Percentiles rank a stretch among this genome's conserved stretches.
Conservation (phyloP, 2,113 vertebrate species). For the Ptilorrhoa leucosticta region DNA sequence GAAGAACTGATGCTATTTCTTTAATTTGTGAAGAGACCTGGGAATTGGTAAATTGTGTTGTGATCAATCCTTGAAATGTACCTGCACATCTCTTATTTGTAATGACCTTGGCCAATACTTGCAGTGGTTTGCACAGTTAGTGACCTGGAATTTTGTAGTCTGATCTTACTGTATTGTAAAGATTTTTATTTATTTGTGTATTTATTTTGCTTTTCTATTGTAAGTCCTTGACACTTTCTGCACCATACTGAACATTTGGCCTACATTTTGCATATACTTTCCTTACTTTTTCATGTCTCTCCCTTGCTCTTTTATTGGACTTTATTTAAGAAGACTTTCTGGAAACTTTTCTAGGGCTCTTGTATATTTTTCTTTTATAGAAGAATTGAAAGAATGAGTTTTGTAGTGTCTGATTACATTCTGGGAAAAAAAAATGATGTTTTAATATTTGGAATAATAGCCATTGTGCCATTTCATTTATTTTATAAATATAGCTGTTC, state of each 20-base stretch:
- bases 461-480: not conserved
- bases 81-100: not conserved
- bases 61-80: not conserved
- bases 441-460: not conserved
- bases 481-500: slow-evolving; percentile 9
- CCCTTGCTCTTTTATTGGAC: not conserved
- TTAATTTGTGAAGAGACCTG: not conserved
- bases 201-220: not conserved
- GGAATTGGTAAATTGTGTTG: not conserved
- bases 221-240: not conserved
- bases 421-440: not conserved
- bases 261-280: not conserved
- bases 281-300: not conserved
- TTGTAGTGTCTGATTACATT: not conserved
- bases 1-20: not conserved
- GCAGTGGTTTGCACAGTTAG: not conserved
- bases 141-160: not conserved
- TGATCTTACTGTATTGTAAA: not conserved
- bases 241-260: not conserved
- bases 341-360: not conserved
- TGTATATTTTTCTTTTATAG: not conserved
- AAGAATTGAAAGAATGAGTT: not conserved
- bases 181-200: not conserved
- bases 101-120: not conserved
- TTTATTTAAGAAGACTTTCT: not conserved